phyloP scores from a whole-genome alignment of 2,797 vertebrate species.

The Amazona finschi region DNA sequence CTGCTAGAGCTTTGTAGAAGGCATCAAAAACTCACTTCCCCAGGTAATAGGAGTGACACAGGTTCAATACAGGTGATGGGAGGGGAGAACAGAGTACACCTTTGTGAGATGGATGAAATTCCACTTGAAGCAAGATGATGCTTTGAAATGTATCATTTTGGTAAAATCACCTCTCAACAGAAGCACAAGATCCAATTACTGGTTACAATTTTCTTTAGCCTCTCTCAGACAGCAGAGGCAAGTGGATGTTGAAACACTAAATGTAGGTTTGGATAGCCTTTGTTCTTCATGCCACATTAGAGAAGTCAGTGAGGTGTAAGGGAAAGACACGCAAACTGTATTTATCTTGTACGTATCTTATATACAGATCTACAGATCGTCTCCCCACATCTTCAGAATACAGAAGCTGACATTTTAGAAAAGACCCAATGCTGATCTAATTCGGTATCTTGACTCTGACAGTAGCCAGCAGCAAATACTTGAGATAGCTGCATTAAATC shows the following conservation, averaged over 20 bases:
- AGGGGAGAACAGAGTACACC: not conserved
- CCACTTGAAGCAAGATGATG: not conserved
- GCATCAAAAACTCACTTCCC: not conserved
- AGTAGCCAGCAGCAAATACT: constrained; percentile 54
- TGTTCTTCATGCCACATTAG: not conserved
- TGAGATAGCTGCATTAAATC: constrained; percentile 49
- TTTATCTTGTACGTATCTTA: constrained; percentile 30
- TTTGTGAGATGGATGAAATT: not conserved
- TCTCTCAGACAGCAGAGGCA: not conserved
- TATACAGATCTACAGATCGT: not conserved
- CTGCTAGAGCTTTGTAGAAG: not conserved
- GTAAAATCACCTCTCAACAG: not conserved
- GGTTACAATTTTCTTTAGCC: not conserved
- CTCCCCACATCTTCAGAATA: not conserved
- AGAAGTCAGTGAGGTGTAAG: not conserved
- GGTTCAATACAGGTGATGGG: not conserved
- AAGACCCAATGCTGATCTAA: constrained; percentile 12
- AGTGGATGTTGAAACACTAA: not conserved
- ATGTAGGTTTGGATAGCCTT: not conserved
- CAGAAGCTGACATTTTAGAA: constrained; percentile 41
- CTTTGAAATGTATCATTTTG: not conserved
- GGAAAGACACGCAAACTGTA: constrained; percentile 7
- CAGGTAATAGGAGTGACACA: accelerated
- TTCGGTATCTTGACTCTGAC: constrained; percentile 24
- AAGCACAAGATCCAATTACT: not conserved